Percentiles rank a stretch among this genome's conserved stretches.
phyloP scores from a whole-genome alignment of 1,140 invertebrate genomes.

The Drosophila pseudoobscura region DNA sequence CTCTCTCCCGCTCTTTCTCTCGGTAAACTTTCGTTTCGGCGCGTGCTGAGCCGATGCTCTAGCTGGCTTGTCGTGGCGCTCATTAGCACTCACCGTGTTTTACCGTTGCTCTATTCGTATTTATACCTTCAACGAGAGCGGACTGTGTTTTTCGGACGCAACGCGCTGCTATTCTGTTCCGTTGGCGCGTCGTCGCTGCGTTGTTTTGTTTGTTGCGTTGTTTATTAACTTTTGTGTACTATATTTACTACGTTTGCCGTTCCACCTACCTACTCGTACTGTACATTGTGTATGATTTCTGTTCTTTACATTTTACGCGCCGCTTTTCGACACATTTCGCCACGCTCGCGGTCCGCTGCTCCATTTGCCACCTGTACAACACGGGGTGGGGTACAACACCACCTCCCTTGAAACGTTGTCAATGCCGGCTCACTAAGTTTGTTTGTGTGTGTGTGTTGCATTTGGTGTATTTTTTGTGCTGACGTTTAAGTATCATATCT shows the following conservation, averaged over 20 bases:
- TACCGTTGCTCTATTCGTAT: slow-evolving; percentile 58
- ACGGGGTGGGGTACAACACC: slow-evolving; percentile 13
- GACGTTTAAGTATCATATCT: slow-evolving; percentile 39
- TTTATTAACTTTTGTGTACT: slow-evolving; percentile 66
- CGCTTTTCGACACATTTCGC: slow-evolving; percentile 24
- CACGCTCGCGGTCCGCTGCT: not conserved
- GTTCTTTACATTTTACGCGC: slow-evolving; percentile 63
- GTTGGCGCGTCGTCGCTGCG: slow-evolving; percentile 40
- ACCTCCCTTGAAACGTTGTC: slow-evolving; percentile 7
- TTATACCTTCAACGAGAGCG: slow-evolving; percentile 62
- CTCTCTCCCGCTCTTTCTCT: slow-evolving; percentile 17
- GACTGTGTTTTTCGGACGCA: slow-evolving; percentile 28
- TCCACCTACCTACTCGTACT: slow-evolving; percentile 14
- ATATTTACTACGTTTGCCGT: slow-evolving; percentile 67
- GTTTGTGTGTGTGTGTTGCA: slow-evolving; percentile 9
- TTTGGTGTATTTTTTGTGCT: slow-evolving; percentile 37
- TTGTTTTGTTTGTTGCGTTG: slow-evolving; percentile 73
- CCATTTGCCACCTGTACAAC: slow-evolving; percentile 67
- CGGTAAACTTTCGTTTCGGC: slow-evolving; percentile 52
- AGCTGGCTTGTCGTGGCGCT: slow-evolving; percentile 12
- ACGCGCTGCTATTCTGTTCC: slow-evolving; percentile 36
- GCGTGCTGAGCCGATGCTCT: slow-evolving; percentile 18
- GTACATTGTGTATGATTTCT: slow-evolving; percentile 47
- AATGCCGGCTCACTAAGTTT: slow-evolving; percentile 34
- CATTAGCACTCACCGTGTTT: slow-evolving; percentile 46